phyloP scores from a whole-genome alignment of 1,140 invertebrate genomes.

The Sycophila sp. region DNA sequence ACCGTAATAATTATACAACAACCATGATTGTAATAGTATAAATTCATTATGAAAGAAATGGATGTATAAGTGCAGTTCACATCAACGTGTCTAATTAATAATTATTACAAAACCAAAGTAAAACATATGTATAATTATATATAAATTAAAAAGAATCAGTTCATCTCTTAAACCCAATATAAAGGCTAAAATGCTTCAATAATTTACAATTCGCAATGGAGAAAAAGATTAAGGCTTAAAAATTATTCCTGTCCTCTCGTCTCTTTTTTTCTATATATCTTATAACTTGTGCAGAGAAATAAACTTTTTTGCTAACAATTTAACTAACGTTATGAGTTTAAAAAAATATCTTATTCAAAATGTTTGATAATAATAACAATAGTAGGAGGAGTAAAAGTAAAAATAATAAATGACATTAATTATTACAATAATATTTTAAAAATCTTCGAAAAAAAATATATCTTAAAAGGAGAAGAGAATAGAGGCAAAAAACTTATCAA shows the following conservation, averaged over 20 bases:
- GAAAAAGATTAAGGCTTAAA: slow-evolving; percentile 23
- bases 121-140: slow-evolving; percentile 43
- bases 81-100: slow-evolving; percentile 30
- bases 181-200: slow-evolving; percentile 46
- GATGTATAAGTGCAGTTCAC: slow-evolving; percentile 25
- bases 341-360: slow-evolving; percentile 9
- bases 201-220: slow-evolving; percentile 49
- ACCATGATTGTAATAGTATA: slow-evolving; percentile 38
- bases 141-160: slow-evolving; percentile 49
- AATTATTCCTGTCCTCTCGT: slow-evolving; percentile 41
- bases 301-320: slow-evolving; percentile 7
- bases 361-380: slow-evolving; percentile 13
- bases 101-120: slow-evolving; percentile 37
- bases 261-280: slow-evolving; percentile 22
- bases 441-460: slow-evolving; percentile 8
- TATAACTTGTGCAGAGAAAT: slow-evolving; percentile 24
- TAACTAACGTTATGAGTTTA: slow-evolving; percentile 17
- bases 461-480: slow-evolving; percentile 18
- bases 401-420: slow-evolving; percentile 5
- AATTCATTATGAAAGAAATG: slow-evolving; percentile 30
- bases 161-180: slow-evolving; percentile 44
- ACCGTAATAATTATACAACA: slow-evolving; percentile 39
- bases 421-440: background rate
- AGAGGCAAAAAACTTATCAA: slow-evolving; percentile 33
- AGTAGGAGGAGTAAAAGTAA: background rate